Base-by-base conservation (phyloP, 1,140 invertebrate species). In the Cecropterus lyciades region DNA sequence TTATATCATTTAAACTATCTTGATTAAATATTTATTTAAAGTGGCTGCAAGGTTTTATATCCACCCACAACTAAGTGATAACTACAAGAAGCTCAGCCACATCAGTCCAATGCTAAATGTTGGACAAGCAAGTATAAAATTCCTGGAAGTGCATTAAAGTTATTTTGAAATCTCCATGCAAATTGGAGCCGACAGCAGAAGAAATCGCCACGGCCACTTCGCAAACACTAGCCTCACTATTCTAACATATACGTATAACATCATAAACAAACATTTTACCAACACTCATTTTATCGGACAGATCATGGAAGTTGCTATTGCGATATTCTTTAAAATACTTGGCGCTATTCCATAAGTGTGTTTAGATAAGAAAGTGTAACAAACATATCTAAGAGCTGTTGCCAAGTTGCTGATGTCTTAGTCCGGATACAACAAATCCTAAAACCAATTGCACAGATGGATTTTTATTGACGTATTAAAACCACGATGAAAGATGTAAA, bases 371-470 rank as follows among this genome's bases (percentile, higher is more conserved):
- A 55, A 55, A 55, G 37, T 55, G 52, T 55, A 33, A 55, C 52
- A 17, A 55, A 55, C 10, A 8, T 8, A 40, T 10, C 30, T 16
- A 55, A 20, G 40, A 43, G 40, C 40, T 17, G 52, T 55, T 55
- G 52, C 52, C 52, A 55, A 55, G 52, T 55, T 17, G 10, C 33
- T 53, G 30, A 30, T 55, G 33, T 55, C 52, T 65, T 53, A n/a
- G 20, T 37, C 27, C 48, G 16, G n/a, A 51, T 15, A 40, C 37
- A 0, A 10, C 7, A 40, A 40, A 40, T 65, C 37, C 17, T 53
- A 46, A 4, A 46, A 82, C 86, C 7, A 52, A 33, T 52, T 52
- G n/a, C 16, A 40, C 11, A n/a, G 37, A 40, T n/a, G 9, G 37
- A 40, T n/a, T 3, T 10, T n/a, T 9, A 40, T 37, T 13, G 6